Percentiles rank a stretch among this genome's conserved stretches.
Conservation (phyloP, 2,797 vertebrate genomes). For the Adelosebastes latens region DNA sequence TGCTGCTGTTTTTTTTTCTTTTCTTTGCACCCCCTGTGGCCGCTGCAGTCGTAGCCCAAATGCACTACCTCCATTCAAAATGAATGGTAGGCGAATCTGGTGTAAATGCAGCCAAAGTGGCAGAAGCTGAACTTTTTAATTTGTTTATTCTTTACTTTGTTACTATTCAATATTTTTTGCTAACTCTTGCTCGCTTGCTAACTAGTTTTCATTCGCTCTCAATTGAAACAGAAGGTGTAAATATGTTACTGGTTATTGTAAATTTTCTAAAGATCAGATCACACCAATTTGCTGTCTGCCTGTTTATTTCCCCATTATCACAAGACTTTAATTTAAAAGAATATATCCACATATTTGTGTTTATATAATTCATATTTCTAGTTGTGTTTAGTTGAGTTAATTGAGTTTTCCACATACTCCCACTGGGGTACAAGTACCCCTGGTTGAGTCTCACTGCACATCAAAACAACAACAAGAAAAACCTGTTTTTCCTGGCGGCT, state of each 20-base stretch:
- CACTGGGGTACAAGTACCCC: not conserved
- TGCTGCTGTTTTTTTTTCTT: too few relatives aligned
- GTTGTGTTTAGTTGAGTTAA: too few relatives aligned
- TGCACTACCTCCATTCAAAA: too few relatives aligned
- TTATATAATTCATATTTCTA: too few relatives aligned
- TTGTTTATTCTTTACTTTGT: not conserved
- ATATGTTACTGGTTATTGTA: not conserved
- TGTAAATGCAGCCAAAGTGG: too few relatives aligned
- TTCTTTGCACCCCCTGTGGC: fast-evolving
- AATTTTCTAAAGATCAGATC: not conserved
- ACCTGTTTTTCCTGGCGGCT: not conserved
- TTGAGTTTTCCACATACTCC: not conserved
- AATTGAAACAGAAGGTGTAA: not conserved
- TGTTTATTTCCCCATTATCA: too few relatives aligned
- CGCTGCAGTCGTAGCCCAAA: too few relatives aligned
- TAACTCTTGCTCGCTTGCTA: not conserved
- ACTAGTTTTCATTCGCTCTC: not conserved
- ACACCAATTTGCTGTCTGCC: fast-evolving
- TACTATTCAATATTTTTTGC: not conserved
- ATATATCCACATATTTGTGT: too few relatives aligned
- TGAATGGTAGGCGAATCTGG: too few relatives aligned
- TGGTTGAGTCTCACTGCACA: not conserved
- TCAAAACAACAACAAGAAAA: too few relatives aligned
- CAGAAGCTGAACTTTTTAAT: not conserved
- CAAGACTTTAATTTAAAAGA: too few relatives aligned